phyloP scores from a whole-genome alignment of 2,797 vertebrate species.

The Gymnopithys bicolor region DNA sequence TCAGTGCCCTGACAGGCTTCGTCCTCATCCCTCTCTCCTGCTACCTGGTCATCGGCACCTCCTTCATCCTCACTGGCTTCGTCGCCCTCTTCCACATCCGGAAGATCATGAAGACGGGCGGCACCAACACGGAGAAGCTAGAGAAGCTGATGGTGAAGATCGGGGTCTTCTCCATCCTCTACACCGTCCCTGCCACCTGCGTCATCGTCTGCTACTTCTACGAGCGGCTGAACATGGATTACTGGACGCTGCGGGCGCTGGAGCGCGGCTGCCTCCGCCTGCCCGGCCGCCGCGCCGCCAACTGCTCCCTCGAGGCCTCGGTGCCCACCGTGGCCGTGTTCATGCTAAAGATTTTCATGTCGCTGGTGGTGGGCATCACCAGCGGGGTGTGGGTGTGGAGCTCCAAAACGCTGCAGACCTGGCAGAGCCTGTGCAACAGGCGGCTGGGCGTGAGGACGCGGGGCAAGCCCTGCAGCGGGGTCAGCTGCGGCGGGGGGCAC shows the following conservation, averaged over 20 bases:
- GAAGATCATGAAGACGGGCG: constrained; percentile 96
- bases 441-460: constrained; percentile 89
- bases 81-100: constrained; percentile 98
- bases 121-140: constrained; percentile 97
- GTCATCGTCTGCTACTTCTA: constrained; percentile 98
- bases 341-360: constrained; percentile 99
- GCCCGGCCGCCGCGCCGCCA: constrained; percentile 78
- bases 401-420: constrained; percentile 97
- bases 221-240: constrained; percentile 94
- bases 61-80: constrained; percentile 96
- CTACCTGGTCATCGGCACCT: constrained; percentile 94
- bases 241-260: constrained; percentile 89
- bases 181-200: constrained; percentile 96
- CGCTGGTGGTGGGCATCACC: constrained; percentile 97
- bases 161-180: constrained; percentile 96
- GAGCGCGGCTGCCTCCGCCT: constrained; percentile 82
- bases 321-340: constrained; percentile 95
- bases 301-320: constrained; percentile 89
- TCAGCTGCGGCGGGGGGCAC: constrained; percentile 85
- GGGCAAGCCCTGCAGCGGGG: constrained; percentile 87
- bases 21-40: constrained; percentile 94
- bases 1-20: constrained; percentile 89
- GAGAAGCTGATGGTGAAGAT: constrained; percentile 99
- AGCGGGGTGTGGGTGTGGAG: constrained; percentile 99
- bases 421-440: constrained; percentile 94